Conservation (phyloP, 2,797 vertebrate species). For the Chloroceryle inda region DNA sequence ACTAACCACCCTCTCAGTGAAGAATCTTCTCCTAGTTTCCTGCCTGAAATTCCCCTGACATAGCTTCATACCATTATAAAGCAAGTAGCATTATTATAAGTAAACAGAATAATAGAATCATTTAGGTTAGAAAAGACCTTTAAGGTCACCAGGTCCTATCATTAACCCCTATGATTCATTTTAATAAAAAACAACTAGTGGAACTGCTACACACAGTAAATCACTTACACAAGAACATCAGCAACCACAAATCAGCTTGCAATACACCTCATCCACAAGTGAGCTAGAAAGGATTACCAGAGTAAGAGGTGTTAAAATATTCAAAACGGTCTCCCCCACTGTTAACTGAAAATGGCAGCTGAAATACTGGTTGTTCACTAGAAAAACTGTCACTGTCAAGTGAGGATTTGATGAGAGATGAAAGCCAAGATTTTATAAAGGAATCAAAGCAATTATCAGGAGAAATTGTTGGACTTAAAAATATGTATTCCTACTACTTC, state of each 20-base stretch:
- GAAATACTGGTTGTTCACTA: background rate
- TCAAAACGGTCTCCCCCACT: background rate
- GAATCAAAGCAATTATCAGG: background rate
- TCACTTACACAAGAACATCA: background rate
- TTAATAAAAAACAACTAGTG: background rate
- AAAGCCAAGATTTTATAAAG: background rate
- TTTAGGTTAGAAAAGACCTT: too few relatives aligned
- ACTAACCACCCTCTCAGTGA: background rate
- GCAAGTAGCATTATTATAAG: background rate
- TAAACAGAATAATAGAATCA: too few relatives aligned
- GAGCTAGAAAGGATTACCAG: background rate
- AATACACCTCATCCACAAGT: background rate
- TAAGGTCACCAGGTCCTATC: too few relatives aligned
- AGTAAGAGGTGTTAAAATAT: background rate
- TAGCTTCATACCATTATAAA: background rate
- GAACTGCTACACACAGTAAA: background rate
- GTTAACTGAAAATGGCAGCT: background rate
- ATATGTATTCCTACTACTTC: background rate
- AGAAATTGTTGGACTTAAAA: background rate
- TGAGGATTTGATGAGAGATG: background rate
- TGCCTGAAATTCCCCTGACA: background rate
- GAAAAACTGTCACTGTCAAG: background rate
- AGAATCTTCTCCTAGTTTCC: background rate
- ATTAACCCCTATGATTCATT: background rate
- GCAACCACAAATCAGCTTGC: background rate